Evolutionary conservation across 2,113 vertebrate genomes (phyloP).

Genomic region (Cryptoleucopteryx plumbea): DNA sequence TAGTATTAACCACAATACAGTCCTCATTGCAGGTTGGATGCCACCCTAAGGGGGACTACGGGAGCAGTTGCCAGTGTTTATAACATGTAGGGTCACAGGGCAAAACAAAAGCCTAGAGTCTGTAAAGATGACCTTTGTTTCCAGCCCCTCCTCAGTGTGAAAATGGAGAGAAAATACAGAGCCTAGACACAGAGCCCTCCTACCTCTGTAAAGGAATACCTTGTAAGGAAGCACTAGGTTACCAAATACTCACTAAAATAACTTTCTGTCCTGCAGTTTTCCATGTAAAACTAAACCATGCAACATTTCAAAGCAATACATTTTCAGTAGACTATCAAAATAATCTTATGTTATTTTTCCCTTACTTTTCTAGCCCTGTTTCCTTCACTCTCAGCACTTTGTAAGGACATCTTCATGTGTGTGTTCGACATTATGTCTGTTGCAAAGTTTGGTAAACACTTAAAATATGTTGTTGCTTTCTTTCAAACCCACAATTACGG

Average conservation of each 20-base stretch:
- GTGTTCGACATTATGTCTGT: neutral
- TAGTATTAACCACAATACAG: neutral
- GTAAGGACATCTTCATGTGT: neutral
- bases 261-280: neutral
- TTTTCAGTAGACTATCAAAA: constrained; percentile 32
- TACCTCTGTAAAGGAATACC: neutral
- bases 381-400: constrained; percentile 32
- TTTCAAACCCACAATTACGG: constrained; percentile 52
- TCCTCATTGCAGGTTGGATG: neutral
- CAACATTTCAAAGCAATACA: constrained; percentile 1
- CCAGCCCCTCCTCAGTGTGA: neutral
- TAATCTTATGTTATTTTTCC: neutral
- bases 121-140: neutral
- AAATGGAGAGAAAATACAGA: neutral
- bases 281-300: constrained; percentile 35
- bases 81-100: neutral
- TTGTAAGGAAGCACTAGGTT: neutral
- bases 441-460: constrained; percentile 50
- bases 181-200: neutral
- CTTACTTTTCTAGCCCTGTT: constrained; percentile 9
- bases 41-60: neutral
- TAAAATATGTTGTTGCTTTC: constrained; percentile 24
- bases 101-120: neutral
- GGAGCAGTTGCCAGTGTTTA: neutral
- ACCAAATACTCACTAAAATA: constrained; percentile 2